A percentile compares a stretch with the other conserved stretches of the same genome.
These are phyloP conservation scores for Zeus faber DNA, from an alignment of 2,113 vertebrate species.

Conservation along the genomic window DNA sequence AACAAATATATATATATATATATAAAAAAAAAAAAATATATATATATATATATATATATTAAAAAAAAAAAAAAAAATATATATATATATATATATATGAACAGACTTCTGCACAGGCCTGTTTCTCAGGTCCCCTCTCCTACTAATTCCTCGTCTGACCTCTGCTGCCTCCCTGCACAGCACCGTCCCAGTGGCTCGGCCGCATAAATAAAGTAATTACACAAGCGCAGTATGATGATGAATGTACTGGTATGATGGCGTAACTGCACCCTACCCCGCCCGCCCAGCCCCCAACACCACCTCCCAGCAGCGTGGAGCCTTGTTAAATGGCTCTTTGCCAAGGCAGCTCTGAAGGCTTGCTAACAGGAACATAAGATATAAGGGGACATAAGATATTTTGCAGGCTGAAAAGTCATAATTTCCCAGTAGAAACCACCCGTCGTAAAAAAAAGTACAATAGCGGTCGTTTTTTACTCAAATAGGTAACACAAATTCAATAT, in stretches of 20 bases:
- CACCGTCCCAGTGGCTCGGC: constrained; percentile 34
- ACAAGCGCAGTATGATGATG: constrained; percentile 45
- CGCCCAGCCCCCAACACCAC: too few species aligned
- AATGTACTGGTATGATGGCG: constrained; percentile 36
- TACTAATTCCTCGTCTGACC: constrained; percentile 41
- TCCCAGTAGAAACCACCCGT: constrained; percentile 40
- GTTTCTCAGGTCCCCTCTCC: constrained; percentile 22
- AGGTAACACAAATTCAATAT: constrained; percentile 32
- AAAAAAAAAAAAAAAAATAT: too few species aligned
- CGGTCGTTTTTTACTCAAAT: constrained; percentile 42
- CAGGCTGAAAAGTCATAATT: constrained; percentile 52
- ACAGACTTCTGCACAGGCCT: too few species aligned
- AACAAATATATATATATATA: too few species aligned
- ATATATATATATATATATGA: too few species aligned
- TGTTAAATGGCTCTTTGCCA: constrained; percentile 40
- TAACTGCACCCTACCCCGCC: constrained; percentile 8
- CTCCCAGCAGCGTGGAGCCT: constrained; percentile 23
- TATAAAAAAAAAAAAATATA: too few species aligned
- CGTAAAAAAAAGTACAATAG: constrained; percentile 36
- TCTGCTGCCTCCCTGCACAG: constrained; percentile 25
- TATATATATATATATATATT: too few species aligned
- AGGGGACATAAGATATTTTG: constrained; percentile 32
- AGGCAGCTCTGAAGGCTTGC: constrained; percentile 15
- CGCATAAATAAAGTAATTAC: constrained; percentile 55
- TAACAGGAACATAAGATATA: constrained; percentile 25